Base-by-base conservation (phyloP, 2,113 vertebrate genomes). In the Papio anubis region DNA sequence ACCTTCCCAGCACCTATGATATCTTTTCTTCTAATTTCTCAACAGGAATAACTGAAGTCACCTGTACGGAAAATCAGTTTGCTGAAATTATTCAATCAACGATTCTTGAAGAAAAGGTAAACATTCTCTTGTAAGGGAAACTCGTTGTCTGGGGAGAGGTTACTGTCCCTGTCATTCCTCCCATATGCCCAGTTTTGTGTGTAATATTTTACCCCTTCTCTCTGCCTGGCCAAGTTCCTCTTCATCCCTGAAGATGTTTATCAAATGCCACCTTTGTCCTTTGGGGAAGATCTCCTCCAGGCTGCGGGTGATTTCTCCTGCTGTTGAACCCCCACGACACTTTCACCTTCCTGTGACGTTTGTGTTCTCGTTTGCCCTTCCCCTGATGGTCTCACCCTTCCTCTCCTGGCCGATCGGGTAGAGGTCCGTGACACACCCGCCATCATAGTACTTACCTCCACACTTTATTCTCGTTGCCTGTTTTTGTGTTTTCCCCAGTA, bases 31-130 rank as follows among this genome's bases (percentile, higher is more conserved):
- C 48, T 96, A 38, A 95, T 97, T 95, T 97, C 80, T 96, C 93
- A 64, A 90, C 96, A 97, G 97, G 88, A 92, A n/a, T 80, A 93
- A 92, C 57, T 96, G 79, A 90, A 52, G 61, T 52, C 75, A 66
- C 88, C 83, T 87, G 92, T 73, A 23, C 72, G 76, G 75, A 88
- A 94, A 95, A 61, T 90, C 72, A 20, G 23, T 83, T 97, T 95
- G 85, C 93, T 90, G 90, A 75, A 68, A 38, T 76, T 52, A 48
- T 50, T 57, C 80, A 97, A 95, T 27, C 73, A 45, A 45, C 50
- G 2, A 50, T 87, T 93, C 92, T 78, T 75, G 43, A 97, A 96
- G 79, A 72, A 96, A 87, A 97, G 96, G 97, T 97, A 94, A 38
- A 66, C 78, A 40, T 52, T 45, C 30, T 76, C 16, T 86, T 30